A percentile compares a stretch with the other conserved stretches of the same genome.
These are phyloP conservation scores for Nymphalis polychloros DNA, from an alignment of 2,888 invertebrate species.

Conservation along the genomic window DNA sequence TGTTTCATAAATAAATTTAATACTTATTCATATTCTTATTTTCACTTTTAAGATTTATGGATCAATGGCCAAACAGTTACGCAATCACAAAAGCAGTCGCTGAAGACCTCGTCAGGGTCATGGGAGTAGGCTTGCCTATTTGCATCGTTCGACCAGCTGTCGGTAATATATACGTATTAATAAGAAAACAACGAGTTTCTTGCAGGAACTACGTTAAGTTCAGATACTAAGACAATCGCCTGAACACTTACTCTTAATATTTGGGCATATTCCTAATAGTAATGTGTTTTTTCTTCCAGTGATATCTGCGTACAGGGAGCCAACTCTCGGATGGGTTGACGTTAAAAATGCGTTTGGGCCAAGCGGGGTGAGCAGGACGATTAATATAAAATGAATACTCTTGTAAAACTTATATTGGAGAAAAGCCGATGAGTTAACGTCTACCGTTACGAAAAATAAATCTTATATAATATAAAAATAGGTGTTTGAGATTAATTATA, in stretches of 20 bases:
- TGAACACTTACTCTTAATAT: not conserved
- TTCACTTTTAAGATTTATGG: too few relatives aligned
- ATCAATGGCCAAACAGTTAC: not conserved
- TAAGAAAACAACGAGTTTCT: too few relatives aligned
- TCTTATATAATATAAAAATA: too few relatives aligned
- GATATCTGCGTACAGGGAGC: constrained; percentile 7
- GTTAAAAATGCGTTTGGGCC: constrained; percentile 3
- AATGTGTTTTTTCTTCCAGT: too few relatives aligned
- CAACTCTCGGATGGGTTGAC: not conserved
- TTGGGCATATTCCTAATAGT: too few relatives aligned
- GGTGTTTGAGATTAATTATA: too few relatives aligned
- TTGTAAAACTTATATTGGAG: not conserved
- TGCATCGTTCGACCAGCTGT: constrained; percentile 4
- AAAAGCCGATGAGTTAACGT: not conserved
- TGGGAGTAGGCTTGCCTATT: not conserved
- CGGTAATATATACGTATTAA: not conserved
- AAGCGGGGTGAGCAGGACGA: not conserved
- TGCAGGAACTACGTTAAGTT: too few relatives aligned
- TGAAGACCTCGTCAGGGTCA: not conserved
- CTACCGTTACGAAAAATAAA: too few relatives aligned
- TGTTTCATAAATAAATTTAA: too few relatives aligned
- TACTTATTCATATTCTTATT: too few relatives aligned
- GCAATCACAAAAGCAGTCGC: constrained; percentile 6
- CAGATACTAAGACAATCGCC: too few relatives aligned
- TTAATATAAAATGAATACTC: too few relatives aligned